These are phyloP conservation scores for Augiades crinisus DNA, from an alignment of 2,888 invertebrate genomes.

Conservation along the genomic window DNA sequence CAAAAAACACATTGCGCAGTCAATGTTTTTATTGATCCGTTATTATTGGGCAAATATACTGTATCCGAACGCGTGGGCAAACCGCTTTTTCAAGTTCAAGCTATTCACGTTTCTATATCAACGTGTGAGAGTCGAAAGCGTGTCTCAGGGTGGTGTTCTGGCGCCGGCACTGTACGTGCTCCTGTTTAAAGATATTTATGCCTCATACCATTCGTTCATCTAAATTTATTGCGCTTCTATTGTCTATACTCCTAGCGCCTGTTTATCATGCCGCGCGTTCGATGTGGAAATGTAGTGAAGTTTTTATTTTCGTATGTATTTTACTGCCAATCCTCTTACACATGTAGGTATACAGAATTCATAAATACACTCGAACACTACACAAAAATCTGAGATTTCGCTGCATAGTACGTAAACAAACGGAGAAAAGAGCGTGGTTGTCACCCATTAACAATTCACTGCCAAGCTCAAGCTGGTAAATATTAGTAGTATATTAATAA, in stretches of 20 bases:
- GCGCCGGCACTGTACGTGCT: slow-evolving; percentile 17
- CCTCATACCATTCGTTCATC: slow-evolving; percentile 24
- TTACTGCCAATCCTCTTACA: slow-evolving; percentile 5
- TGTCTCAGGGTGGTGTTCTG: slow-evolving; percentile 1
- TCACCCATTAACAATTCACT: no score
- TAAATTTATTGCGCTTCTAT: slow-evolving; percentile 26
- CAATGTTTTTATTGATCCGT: slow-evolving; percentile 23
- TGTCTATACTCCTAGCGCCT: slow-evolving; percentile 21
- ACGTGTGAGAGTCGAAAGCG: slow-evolving; percentile 12
- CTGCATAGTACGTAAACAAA: no score
- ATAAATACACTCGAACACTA: not conserved
- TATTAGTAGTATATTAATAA: no score
- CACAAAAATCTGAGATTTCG: not conserved
- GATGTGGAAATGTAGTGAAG: slow-evolving; percentile 23
- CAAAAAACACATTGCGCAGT: slow-evolving; percentile 15
- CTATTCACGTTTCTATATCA: slow-evolving; percentile 10
- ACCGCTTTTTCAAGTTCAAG: slow-evolving; percentile 9
- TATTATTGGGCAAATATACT: slow-evolving; percentile 23
- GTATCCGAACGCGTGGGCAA: slow-evolving; percentile 17
- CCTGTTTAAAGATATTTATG: slow-evolving; percentile 27
- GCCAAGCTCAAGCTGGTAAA: no score
- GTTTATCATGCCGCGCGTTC: slow-evolving; percentile 23
- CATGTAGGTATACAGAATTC: not conserved
- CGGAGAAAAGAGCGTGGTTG: no score
- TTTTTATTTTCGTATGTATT: slow-evolving; percentile 16